These are phyloP conservation scores for Opisthograptis luteolata DNA, from an alignment of 2,888 invertebrate species.

Conservation along the genomic window DNA sequence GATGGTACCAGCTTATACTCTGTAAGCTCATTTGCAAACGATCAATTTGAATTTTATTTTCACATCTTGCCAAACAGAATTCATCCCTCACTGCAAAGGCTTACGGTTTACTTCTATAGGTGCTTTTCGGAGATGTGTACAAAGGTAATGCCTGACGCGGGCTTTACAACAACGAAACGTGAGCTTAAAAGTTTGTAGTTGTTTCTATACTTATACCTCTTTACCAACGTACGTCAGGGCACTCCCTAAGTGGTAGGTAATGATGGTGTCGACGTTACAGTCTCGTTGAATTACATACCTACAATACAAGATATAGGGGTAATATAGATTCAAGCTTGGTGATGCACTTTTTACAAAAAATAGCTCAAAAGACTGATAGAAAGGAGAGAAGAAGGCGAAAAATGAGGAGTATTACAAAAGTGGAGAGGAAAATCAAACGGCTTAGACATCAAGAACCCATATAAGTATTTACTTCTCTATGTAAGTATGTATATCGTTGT, in stretches of 20 bases:
- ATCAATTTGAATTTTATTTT: too few relatives aligned
- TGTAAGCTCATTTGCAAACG: too few relatives aligned
- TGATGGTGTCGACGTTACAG: slow-evolving; percentile 8
- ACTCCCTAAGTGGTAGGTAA: slow-evolving; percentile 24
- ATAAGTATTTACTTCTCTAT: too few relatives aligned
- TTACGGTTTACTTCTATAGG: neutral
- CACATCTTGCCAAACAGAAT: too few relatives aligned
- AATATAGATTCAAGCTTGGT: neutral
- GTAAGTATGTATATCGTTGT: too few relatives aligned
- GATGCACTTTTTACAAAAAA: neutral
- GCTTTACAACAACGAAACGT: slow-evolving; percentile 31
- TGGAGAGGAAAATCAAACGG: neutral
- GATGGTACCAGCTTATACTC: too few relatives aligned
- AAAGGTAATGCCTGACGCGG: slow-evolving; percentile 32
- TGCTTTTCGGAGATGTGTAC: slow-evolving; percentile 1
- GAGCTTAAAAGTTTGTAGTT: slow-evolving; percentile 46
- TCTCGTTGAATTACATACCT: neutral
- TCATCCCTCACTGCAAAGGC: neutral
- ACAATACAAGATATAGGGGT: neutral
- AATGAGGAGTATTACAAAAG: neutral
- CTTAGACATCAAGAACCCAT: neutral
- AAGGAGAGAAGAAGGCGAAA: neutral
- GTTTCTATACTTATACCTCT: slow-evolving; percentile 26
- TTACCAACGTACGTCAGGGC: slow-evolving; percentile 29
- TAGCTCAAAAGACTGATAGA: neutral